These are phyloP conservation scores for Diabrotica undecimpunctata DNA, from an alignment of 1,140 invertebrate genomes.

Conservation along the genomic window DNA sequence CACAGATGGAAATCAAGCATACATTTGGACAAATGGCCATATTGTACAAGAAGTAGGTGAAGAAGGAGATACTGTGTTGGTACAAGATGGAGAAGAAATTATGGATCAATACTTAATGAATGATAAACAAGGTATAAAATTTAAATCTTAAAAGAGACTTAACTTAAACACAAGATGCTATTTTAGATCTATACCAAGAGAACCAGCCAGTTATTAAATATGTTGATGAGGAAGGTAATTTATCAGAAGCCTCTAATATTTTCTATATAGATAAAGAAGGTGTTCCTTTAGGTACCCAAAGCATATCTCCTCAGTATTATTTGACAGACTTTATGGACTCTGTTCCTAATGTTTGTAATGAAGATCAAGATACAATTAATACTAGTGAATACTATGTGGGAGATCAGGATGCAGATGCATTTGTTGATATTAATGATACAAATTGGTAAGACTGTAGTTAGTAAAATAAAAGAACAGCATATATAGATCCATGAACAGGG, in stretches of 20 bases:
- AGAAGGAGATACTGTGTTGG: constrained; percentile 29
- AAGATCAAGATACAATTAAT: too few species aligned
- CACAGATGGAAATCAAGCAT: constrained; percentile 28
- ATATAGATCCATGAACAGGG: too few species aligned
- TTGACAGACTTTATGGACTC: constrained; percentile 24
- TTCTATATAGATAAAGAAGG: constrained; percentile 17
- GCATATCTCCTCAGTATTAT: constrained; percentile 22
- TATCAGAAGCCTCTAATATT: neutral
- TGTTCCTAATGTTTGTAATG: neutral
- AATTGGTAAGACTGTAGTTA: too few species aligned
- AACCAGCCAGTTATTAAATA: constrained; percentile 19
- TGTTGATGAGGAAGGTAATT: constrained; percentile 20
- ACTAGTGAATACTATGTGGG: too few species aligned
- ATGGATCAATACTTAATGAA: constrained; percentile 33
- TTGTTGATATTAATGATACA: too few species aligned
- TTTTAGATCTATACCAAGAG: too few species aligned
- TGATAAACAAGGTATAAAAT: constrained; percentile 21
- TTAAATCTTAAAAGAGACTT: too few species aligned
- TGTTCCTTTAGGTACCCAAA: constrained; percentile 15
- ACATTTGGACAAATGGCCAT: constrained; percentile 30
- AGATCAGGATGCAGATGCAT: too few species aligned
- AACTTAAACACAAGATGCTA: too few species aligned
- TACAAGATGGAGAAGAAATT: constrained; percentile 30
- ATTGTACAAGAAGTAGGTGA: constrained; percentile 18
- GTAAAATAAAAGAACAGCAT: too few species aligned